These are phyloP conservation scores for Drosophila baimaii DNA, from an alignment of 1,140 invertebrate species.

Conservation along the genomic window DNA sequence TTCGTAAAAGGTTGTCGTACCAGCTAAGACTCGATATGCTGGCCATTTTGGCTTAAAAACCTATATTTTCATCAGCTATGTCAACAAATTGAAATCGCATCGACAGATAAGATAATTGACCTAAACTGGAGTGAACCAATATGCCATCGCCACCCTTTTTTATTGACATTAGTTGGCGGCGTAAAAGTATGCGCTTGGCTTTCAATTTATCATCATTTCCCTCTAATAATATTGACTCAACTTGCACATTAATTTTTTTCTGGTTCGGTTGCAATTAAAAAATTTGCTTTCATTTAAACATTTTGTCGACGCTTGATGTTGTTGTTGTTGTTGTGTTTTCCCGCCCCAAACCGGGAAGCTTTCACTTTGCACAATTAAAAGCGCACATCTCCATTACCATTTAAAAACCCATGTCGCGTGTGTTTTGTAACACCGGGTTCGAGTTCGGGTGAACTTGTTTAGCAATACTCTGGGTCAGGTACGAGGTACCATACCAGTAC, in stretches of 20 bases:
- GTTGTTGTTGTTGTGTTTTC: constrained; percentile 33
- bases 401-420: constrained; percentile 42
- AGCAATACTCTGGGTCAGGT: constrained; percentile 45
- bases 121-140: constrained; percentile 22
- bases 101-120: constrained; percentile 44
- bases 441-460: constrained; percentile 46
- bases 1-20: constrained; percentile 7
- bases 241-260: constrained; percentile 22
- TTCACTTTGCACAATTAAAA: constrained; percentile 54
- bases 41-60: constrained; percentile 27
- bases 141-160: constrained; percentile 1
- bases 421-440: constrained; percentile 45
- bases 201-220: constrained; percentile 26
- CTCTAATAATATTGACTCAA: constrained; percentile 28
- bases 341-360: constrained; percentile 40
- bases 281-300: constrained; percentile 43
- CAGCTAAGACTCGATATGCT: constrained; percentile 11
- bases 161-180: constrained; percentile 4
- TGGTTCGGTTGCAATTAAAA: constrained; percentile 34
- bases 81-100: constrained; percentile 47
- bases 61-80: constrained; percentile 11
- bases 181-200: constrained; percentile 6
- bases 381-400: constrained; percentile 51
- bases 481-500: constrained; percentile 13
- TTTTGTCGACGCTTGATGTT: constrained; percentile 4